A percentile compares a stretch with the other conserved stretches of the same genome.
Conservation (phyloP, 2,888 invertebrate genomes). For the Eretmocerus hayati region DNA sequence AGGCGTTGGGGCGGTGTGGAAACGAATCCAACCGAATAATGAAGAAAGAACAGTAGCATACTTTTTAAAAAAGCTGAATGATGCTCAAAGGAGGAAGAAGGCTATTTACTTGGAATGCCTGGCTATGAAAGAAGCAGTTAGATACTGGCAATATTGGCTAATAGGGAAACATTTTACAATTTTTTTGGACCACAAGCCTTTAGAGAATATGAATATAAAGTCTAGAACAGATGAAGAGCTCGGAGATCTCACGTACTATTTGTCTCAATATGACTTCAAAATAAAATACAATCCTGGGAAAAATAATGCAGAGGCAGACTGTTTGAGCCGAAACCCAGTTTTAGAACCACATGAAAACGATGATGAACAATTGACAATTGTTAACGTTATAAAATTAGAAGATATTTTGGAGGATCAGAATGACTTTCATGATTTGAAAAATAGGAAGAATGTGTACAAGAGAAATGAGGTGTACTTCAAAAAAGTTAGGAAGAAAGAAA, state of each 20-base stretch:
- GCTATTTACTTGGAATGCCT: conserved; percentile 26
- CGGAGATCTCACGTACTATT: too few species aligned
- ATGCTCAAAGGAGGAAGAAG: conserved; percentile 22
- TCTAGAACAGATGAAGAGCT: too few species aligned
- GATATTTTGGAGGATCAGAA: conserved; percentile 24
- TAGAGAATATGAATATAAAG: conserved; percentile 27
- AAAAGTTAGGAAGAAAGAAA: conserved; percentile 18
- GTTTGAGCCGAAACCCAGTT: conserved; percentile 27
- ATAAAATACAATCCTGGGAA: conserved; percentile 27
- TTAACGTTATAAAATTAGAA: conserved; percentile 22
- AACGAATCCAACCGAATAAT: too few species aligned
- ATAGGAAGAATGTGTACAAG: conserved; percentile 11
- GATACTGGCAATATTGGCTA: too few species aligned
- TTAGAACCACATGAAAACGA: conserved; percentile 21
- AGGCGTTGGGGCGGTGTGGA: conserved; percentile 28
- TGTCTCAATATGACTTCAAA: too few species aligned
- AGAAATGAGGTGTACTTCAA: conserved; percentile 20
- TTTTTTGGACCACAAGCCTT: conserved; percentile 23
- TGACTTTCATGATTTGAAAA: too few species aligned
- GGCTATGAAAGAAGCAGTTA: too few species aligned
- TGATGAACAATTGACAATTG: conserved; percentile 22
- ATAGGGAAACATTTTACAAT: conserved; percentile 23
- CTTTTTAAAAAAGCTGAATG: conserved; percentile 21
- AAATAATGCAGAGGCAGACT: conserved; percentile 25
- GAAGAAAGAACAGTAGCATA: conserved; percentile 20